Conservation (phyloP, 2,888 invertebrate species). For the Athetis lepigone region DNA sequence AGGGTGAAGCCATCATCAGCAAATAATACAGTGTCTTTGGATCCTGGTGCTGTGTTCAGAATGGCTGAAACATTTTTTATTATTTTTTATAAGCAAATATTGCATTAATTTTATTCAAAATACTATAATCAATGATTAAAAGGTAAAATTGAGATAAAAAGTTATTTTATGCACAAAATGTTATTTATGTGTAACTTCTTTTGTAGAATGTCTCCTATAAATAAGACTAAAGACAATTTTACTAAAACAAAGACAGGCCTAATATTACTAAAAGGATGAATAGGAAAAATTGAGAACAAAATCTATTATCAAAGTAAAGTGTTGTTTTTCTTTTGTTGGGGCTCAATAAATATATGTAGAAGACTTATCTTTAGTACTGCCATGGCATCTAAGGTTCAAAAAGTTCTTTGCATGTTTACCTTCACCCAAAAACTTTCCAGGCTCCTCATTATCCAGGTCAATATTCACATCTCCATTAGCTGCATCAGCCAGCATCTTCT, state of each 20-base stretch:
- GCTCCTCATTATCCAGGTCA: conserved; percentile 81
- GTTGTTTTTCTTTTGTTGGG: background rate
- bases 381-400: background rate
- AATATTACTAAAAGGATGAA: background rate
- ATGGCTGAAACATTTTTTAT: conserved; percentile 90
- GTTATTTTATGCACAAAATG: no score
- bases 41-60: conserved; percentile 92
- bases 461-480: conserved; percentile 81
- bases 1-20: conserved; percentile 89
- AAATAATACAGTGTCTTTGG: conserved; percentile 91
- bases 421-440: conserved; percentile 88
- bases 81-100: background rate
- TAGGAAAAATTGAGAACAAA: no score
- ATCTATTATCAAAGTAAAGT: no score
- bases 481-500: conserved; percentile 82
- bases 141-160: background rate
- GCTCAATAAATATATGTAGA: background rate
- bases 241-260: background rate
- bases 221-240: no score
- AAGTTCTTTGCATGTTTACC: conserved; percentile 68
- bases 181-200: no score
- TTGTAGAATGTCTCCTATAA: no score
- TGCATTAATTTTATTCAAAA: no score
- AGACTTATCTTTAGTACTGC: background rate
- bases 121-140: background rate